Conservation (phyloP, 2,888 invertebrate genomes). For the Panzeria rudis region DNA sequence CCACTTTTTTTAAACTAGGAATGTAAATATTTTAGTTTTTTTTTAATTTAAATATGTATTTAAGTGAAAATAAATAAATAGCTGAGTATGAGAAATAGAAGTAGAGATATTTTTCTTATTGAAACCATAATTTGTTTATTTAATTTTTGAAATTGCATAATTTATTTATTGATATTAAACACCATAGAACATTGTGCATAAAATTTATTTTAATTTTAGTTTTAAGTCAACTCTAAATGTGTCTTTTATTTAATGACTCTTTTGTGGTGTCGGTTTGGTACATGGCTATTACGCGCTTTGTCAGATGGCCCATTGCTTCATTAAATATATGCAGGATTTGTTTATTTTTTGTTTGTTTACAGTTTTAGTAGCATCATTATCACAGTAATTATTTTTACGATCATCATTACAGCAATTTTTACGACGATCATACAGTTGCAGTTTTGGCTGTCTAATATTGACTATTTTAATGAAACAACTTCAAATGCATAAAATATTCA, state of each 20-base stretch:
- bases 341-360: not conserved
- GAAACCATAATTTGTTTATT: constrained; percentile 34
- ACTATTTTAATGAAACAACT: constrained; percentile 61
- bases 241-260: constrained; percentile 45
- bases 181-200: constrained; percentile 36
- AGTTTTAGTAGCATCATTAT: constrained; percentile 26
- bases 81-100: not conserved
- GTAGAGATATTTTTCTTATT: constrained; percentile 32
- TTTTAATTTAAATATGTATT: not conserved
- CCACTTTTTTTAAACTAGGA: constrained; percentile 41
- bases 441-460: constrained; percentile 58
- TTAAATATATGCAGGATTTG: constrained; percentile 14
- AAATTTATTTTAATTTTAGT: constrained; percentile 46
- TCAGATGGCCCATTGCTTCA: constrained; percentile 3
- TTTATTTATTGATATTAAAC: constrained; percentile 50
- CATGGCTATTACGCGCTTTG: constrained; percentile 6
- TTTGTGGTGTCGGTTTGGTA: constrained; percentile 26
- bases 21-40: constrained; percentile 19
- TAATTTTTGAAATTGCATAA: constrained; percentile 47
- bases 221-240: constrained; percentile 25
- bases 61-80: not conserved
- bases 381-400: constrained; percentile 26
- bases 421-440: constrained; percentile 63
- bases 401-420: constrained; percentile 46
- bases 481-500: constrained; percentile 57